Conservation (phyloP, 2,797 vertebrate genomes). For the Alosa sapidissima region DNA sequence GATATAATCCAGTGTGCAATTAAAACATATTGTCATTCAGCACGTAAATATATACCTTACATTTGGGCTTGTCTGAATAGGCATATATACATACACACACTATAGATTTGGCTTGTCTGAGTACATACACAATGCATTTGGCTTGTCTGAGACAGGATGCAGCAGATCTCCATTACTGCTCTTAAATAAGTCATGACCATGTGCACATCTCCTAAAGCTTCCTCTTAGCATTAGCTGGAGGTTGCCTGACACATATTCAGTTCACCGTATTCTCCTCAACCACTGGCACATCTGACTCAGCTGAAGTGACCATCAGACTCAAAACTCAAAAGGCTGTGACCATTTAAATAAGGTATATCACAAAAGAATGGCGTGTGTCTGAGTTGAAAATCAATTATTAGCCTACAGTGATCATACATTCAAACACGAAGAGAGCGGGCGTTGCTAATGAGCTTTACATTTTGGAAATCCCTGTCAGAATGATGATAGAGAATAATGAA, state of each 20-base stretch:
- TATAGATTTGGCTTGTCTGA: not conserved
- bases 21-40: not conserved
- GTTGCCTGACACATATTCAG: constrained; percentile 25
- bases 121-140: not conserved
- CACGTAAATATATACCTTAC: not conserved
- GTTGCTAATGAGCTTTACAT: not conserved
- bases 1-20: not conserved
- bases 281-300: too few species aligned
- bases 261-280: not conserved
- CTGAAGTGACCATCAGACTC: too few species aligned
- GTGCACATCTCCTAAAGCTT: constrained; percentile 35
- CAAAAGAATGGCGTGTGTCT: not conserved
- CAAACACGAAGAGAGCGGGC: not conserved
- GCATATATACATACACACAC: not conserved
- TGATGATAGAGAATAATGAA: not conserved
- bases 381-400: not conserved
- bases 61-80: too few species aligned
- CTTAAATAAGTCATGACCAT: constrained; percentile 50
- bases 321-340: too few species aligned
- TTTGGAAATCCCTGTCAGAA: not conserved
- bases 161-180: constrained; percentile 31
- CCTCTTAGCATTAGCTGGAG: constrained; percentile 14
- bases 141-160: constrained; percentile 26
- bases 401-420: not conserved
- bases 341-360: too few species aligned